Conservation (phyloP, 2,113 vertebrate species). For the Mustelus asterias region DNA sequence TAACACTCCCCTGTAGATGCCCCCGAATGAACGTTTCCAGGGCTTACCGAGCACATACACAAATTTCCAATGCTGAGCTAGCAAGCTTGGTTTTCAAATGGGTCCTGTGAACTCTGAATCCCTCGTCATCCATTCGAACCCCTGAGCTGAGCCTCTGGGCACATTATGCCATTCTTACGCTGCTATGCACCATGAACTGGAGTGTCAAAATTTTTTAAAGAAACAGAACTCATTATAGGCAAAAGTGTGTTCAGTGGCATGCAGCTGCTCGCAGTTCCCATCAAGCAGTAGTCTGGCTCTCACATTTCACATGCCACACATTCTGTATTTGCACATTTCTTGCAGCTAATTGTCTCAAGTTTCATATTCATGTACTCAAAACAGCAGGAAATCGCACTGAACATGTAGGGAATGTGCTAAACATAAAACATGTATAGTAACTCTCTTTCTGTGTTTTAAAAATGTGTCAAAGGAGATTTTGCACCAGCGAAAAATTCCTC, state of each 20-base stretch:
- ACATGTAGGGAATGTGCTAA: neutral
- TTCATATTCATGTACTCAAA: neutral
- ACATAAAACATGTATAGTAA: neutral
- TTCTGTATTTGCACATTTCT: neutral
- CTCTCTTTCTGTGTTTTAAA: neutral
- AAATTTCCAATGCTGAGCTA: neutral
- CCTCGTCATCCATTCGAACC: too few species aligned
- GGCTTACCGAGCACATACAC: too few species aligned
- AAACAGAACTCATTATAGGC: neutral
- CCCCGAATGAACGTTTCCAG: neutral
- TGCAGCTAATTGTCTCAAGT: neutral
- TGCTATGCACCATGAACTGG: neutral
- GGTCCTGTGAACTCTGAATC: neutral
- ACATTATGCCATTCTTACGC: neutral
- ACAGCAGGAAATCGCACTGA: neutral
- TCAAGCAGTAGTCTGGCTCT: neutral
- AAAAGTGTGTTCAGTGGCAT: neutral
- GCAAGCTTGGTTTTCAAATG: neutral
- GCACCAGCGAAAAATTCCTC: neutral
- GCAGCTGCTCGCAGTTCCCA: conserved; percentile 4
- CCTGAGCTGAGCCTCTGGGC: neutral
- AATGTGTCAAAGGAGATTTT: neutral
- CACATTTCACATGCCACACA: conserved; percentile 4
- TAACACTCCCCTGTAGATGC: neutral
- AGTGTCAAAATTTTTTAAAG: neutral